A percentile compares a stretch with the other conserved stretches of the same genome.
phyloP scores from a whole-genome alignment of 2,888 invertebrate genomes.

The Dendrolimus houi region DNA sequence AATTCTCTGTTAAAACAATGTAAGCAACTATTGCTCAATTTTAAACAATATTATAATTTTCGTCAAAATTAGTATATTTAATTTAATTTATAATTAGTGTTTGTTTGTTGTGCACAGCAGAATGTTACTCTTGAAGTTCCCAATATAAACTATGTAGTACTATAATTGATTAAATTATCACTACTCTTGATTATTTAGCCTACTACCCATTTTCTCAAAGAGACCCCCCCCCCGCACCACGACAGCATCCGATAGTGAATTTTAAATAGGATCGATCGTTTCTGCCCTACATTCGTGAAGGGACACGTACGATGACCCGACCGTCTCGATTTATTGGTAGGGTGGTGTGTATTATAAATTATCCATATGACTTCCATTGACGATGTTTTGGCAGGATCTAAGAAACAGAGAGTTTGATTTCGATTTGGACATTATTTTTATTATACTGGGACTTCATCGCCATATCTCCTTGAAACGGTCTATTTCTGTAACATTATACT shows the following conservation, averaged over 20 bases:
- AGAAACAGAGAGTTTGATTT: no score
- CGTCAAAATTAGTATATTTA: background rate
- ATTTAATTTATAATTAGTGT: background rate
- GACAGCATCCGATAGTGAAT: constrained; percentile 49
- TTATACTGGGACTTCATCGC: no score
- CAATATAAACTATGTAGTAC: no score
- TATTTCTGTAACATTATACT: no score
- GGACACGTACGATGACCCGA: constrained; percentile 30
- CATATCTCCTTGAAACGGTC: no score
- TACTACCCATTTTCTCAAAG: no score
- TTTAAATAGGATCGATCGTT: constrained; percentile 59
- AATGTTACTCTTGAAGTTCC: no score
- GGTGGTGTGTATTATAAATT: constrained; percentile 16
- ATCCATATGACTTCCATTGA: constrained; percentile 10
- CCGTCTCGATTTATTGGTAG: constrained; percentile 23
- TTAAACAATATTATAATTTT: background rate
- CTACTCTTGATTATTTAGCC: no score
- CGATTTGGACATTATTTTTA: no score
- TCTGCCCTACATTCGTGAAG: constrained; percentile 46
- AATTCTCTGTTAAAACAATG: no score
- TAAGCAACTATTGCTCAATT: background rate
- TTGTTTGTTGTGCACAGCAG: background rate
- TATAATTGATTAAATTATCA: no score
- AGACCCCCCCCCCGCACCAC: constrained; percentile 25
- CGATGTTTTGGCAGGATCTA: background rate